Percentiles rank a stretch among this genome's conserved stretches.
Conservation (phyloP, 2,797 vertebrate species). For the Megalops cyprinoides region DNA sequence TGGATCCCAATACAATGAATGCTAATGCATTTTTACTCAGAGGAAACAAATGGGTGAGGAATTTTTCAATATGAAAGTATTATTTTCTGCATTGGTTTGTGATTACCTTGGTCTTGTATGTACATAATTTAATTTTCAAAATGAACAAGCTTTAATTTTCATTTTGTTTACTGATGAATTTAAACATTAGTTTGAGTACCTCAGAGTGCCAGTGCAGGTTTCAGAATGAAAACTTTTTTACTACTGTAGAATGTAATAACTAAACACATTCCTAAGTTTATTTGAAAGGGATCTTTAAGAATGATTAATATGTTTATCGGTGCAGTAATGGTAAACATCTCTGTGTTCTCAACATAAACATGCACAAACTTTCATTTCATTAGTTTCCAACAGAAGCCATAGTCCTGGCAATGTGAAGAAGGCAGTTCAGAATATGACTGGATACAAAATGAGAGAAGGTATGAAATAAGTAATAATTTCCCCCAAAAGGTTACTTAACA, state of each 20-base stretch:
- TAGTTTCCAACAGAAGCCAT: background rate
- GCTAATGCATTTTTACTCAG: background rate
- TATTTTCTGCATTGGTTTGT: background rate
- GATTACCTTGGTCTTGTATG: background rate
- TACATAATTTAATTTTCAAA: too few species aligned
- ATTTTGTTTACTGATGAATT: background rate
- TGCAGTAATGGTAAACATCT: background rate
- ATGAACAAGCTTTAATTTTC: background rate
- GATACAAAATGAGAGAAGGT: constrained; percentile 31
- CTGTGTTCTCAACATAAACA: background rate
- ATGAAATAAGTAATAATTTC: constrained; percentile 46
- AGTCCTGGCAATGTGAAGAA: background rate
- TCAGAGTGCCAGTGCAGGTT: background rate
- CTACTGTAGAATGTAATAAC: background rate
- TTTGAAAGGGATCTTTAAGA: background rate
- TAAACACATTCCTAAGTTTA: background rate
- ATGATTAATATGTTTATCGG: background rate
- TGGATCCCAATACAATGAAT: background rate
- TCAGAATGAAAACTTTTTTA: constrained; percentile 1
- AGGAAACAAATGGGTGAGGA: background rate
- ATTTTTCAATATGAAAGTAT: background rate
- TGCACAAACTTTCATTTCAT: background rate
- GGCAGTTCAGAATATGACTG: constrained; percentile 29
- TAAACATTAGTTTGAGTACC: background rate
- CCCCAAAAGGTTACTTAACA: constrained; percentile 67